These are phyloP conservation scores for Crotalus helleri DNA, from an alignment of 2,113 vertebrate genomes.

Conservation along the genomic window DNA sequence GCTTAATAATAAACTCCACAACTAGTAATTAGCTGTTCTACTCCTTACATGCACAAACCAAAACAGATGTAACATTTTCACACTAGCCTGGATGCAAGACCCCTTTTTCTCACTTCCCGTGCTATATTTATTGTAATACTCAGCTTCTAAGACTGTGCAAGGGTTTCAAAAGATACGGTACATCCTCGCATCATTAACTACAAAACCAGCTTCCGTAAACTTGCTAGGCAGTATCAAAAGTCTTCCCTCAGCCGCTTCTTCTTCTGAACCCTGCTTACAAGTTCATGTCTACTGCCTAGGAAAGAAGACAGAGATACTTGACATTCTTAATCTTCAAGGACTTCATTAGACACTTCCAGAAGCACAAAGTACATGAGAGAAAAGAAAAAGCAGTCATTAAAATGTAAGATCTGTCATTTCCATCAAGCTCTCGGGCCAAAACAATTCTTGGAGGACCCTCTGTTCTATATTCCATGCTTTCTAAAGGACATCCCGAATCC, in stretches of 20 bases:
- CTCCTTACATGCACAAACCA: background rate
- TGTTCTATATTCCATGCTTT: slow-evolving; percentile 62
- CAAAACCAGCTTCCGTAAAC: slow-evolving; percentile 1
- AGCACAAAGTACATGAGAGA: slow-evolving; percentile 12
- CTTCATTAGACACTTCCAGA: slow-evolving; percentile 46
- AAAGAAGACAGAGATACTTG: slow-evolving; percentile 20
- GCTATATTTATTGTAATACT: background rate
- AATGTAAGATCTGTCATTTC: slow-evolving; percentile 62
- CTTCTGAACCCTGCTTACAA: slow-evolving; percentile 14
- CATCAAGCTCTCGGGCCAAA: slow-evolving; percentile 60
- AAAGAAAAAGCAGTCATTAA: slow-evolving; percentile 41
- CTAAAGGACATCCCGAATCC: slow-evolving; percentile 15
- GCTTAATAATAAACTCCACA: background rate
- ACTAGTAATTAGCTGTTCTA: background rate
- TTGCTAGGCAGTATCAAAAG: background rate
- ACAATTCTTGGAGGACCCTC: slow-evolving; percentile 70
- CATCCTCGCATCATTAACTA: background rate
- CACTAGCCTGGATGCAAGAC: background rate
- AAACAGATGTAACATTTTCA: background rate
- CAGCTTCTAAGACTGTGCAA: slow-evolving; percentile 19
- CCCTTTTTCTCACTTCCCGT: background rate
- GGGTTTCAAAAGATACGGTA: slow-evolving; percentile 11
- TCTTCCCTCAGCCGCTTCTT: background rate
- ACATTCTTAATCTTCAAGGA: slow-evolving; percentile 41
- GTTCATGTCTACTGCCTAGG: slow-evolving; percentile 7